Base-by-base conservation (phyloP, 2,113 vertebrate species). In the Peucedramus taeniatus region DNA sequence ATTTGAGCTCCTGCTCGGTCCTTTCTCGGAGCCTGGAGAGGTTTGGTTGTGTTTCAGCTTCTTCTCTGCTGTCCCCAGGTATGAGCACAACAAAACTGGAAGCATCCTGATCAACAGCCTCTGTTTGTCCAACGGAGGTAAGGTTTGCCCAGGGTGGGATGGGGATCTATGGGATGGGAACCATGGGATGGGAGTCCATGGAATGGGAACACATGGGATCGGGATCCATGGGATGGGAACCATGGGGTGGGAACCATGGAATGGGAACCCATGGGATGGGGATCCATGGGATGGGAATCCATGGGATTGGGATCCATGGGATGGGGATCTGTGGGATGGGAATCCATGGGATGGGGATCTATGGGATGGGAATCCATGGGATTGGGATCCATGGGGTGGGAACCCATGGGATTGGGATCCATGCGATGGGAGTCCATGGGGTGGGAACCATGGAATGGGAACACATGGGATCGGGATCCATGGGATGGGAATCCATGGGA, bases 41-140 rank as follows among this genome's bases (percentile, higher is more conserved):
- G 14, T 65, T 11, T 5, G 9, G n/a, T 14, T 33, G 45, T 18
- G 21, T 54, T 26, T 50, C 81, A 64, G 44, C 53, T 59, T 14
- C 74, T 82, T 57, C 49, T 93, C 39, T 82, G 56, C 74, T 72
- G 11, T 89, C 83, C 94, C 42, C 92, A 99, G 99, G 98, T 98
- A 98, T 60, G 98, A 99, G 93, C 98, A 98, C 83, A 99, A 99
- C 79, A 98, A 97, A 88, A 98, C 98, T 2, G 99, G 99, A 35
- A 98, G 98, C 77, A 96, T 99, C 94, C 98, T 94, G 83, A 98
- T 99, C 78, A 99, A 99, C 96, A 99, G 99, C 91, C 98, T 99
- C 63, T 99, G 99, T 89, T 98, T 99, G 30, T 99, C 99, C 45
- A 99, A 99, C 1, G 99, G 99, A 99, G 99, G 99, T 99, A 95